Percentiles rank a stretch among this genome's conserved stretches.
These are phyloP conservation scores for Limanda limanda DNA, from an alignment of 2,113 vertebrate species.

Conservation along the genomic window DNA sequence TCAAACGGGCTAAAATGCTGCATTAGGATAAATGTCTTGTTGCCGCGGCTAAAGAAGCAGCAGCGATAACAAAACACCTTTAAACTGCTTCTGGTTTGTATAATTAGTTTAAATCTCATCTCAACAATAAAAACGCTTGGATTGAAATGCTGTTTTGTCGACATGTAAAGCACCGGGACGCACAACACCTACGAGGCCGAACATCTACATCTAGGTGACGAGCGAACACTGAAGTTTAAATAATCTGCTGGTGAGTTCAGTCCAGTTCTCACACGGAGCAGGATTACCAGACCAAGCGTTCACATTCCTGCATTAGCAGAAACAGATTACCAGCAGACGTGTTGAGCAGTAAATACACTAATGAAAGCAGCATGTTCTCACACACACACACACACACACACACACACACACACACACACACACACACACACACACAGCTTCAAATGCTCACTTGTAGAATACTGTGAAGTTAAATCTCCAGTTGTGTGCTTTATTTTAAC, in stretches of 20 bases:
- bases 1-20: constrained; percentile 39
- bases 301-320: not conserved
- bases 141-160: constrained; percentile 54
- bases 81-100: not conserved
- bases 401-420: no score
- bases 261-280: not conserved
- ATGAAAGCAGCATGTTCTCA: not conserved
- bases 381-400: no score
- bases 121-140: not conserved
- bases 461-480: not conserved
- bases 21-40: constrained; percentile 4
- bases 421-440: no score
- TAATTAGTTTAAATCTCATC: constrained; percentile 38
- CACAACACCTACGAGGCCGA: constrained; percentile 3
- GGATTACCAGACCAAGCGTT: not conserved
- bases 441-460: no score
- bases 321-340: not conserved
- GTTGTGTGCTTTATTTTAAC: not conserved
- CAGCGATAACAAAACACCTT: constrained; percentile 5
- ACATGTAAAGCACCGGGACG: constrained; percentile 38
- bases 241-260: constrained; percentile 3
- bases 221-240: constrained; percentile 19
- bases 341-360: not conserved
- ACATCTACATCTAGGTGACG: constrained; percentile 24
- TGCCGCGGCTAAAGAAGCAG: not conserved